phyloP scores from a whole-genome alignment of 1,140 invertebrate species.

The Drosophila orena region DNA sequence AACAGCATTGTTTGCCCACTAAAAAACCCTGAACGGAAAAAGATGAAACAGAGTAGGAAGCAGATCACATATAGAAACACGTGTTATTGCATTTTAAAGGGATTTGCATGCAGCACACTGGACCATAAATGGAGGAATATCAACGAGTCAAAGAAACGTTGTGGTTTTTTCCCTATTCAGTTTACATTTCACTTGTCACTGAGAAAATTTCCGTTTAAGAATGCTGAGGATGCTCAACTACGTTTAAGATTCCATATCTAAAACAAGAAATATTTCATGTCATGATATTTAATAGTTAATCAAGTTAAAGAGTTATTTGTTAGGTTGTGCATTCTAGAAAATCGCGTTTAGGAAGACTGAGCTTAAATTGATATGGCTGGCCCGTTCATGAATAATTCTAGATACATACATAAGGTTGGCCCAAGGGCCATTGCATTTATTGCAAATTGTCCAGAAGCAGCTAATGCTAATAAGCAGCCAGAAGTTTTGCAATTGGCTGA shows the following conservation, averaged over 20 bases:
- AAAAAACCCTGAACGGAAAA: slow-evolving; percentile 22
- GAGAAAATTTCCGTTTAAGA: no score
- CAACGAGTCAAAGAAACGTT: no score
- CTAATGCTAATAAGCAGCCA: slow-evolving; percentile 54
- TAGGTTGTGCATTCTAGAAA: no score
- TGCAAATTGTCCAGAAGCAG: slow-evolving; percentile 40
- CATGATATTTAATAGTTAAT: no score
- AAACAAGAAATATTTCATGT: no score
- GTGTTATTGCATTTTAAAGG: slow-evolving; percentile 63
- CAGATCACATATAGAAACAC: slow-evolving; percentile 22
- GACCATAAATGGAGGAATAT: not conserved
- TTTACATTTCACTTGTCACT: no score
- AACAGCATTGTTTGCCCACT: slow-evolving; percentile 39
- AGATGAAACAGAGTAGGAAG: not conserved
- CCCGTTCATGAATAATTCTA: not conserved
- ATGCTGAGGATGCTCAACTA: no score
- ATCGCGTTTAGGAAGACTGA: not conserved
- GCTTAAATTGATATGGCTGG: not conserved
- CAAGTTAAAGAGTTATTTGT: no score
- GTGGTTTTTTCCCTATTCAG: no score
- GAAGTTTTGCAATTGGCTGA: slow-evolving; percentile 46
- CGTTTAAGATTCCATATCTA: no score
- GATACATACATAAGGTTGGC: slow-evolving; percentile 1
- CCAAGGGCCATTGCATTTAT: not conserved
- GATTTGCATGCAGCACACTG: slow-evolving; percentile 34